Evolutionary conservation across 2,797 vertebrate genomes (phyloP).

Genomic region (Anolis apletophallus): DNA sequence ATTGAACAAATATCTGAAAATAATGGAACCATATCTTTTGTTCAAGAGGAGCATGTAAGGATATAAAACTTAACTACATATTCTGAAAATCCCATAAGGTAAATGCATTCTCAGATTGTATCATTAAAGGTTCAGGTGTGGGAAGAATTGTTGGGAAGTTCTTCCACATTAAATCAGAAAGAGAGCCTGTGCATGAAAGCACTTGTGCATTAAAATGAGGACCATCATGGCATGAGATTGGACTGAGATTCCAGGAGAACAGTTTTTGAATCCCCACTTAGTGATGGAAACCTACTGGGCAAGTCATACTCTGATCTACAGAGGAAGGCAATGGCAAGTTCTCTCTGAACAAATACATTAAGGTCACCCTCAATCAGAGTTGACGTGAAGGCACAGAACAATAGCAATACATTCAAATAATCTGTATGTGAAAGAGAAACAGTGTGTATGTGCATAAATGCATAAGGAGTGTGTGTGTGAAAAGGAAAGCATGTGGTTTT

Average conservation of each 20-base stretch:
- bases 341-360: no score
- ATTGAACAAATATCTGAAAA: slow-evolving; percentile 31
- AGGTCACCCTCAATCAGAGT: no score
- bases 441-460: background rate
- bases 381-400: no score
- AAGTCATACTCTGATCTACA: no score
- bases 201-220: no score
- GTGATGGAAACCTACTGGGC: no score
- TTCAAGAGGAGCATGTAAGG: background rate
- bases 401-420: background rate
- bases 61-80: background rate
- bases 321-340: no score
- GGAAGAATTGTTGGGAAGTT: background rate
- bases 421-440: background rate
- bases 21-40: background rate
- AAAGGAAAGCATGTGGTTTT: background rate
- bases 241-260: no score
- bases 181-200: no score
- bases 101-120: background rate
- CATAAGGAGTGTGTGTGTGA: background rate
- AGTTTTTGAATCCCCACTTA: no score
- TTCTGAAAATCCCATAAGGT: background rate
- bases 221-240: no score
- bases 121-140: background rate
- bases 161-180: background rate